Evolutionary conservation across 37 sponge, comb jelly and placozoan genomes (phyloP), one percentile per base, ranked within the genome.

Genomic region (Dysidea cf. avara): DNA sequence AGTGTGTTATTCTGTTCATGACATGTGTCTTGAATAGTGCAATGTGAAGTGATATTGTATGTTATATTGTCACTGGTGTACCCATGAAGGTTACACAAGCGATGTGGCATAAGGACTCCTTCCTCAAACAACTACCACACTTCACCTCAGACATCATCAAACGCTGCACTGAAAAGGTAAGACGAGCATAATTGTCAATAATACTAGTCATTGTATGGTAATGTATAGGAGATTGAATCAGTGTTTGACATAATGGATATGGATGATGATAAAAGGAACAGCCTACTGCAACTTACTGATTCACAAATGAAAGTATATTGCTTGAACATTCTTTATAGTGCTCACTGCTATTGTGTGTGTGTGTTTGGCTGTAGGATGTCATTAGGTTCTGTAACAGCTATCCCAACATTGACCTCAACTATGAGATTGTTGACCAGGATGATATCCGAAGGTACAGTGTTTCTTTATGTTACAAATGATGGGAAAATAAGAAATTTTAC

Each of bases 231-330:
- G 3, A 69, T 98, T 20, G 99, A 98, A 64, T 88, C 87, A 37
- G 90, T 98, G 64, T 94, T 92, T 91, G 99, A 98, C 61, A 61
- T 98, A 17, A 94, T 98, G 88, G 99, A 98, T 43, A 86, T 98
- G 88, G 99, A 98, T 51, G 99, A 98, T 71, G 88, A 72, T 35
- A 81, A 81, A 11, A 78, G 99, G 36, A 88, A 83, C 37, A 50
- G 40, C 49, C 78, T 98, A 24, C 76, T 98, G n/a, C 39, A 77
- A 14, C 64, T 98, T 22, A 65, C 81, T 32, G 96, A 98, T 48
- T 34, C 66, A 32, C 93, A 98, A 66, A 92, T 96, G 91, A 84
- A 84, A 77, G 88, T 87, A 48, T n/a, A n/a, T n/a, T n/a, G n/a
- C n/a, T n/a, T n/a, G n/a, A n/a, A 43, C 9, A 43, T 12, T 43